Conservation (phyloP, 2,113 vertebrate genomes). For the Aptenodytes forsteri region DNA sequence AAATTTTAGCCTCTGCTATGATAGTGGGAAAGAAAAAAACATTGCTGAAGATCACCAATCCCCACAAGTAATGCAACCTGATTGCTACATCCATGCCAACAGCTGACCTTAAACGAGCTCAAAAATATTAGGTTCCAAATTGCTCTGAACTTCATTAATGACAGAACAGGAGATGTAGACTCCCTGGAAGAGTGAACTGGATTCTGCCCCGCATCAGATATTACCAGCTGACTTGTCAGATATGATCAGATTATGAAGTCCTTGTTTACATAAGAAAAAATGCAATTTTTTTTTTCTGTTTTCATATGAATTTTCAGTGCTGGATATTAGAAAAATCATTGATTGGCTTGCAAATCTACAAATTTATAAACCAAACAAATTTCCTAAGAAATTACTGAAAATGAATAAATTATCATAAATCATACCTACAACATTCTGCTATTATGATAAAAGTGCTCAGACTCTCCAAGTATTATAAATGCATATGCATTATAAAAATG, state of each 20-base stretch:
- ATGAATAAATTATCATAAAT: not conserved
- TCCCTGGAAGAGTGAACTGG: not conserved
- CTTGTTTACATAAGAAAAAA: not conserved
- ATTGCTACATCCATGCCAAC: not conserved
- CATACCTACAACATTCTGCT: not conserved
- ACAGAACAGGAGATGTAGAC: not conserved
- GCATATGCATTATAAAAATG: not conserved
- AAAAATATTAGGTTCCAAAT: not conserved
- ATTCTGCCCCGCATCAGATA: not conserved
- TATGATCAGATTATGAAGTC: not conserved
- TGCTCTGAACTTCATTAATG: not conserved
- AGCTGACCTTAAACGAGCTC: not conserved
- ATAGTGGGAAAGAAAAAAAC: not conserved
- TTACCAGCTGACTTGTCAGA: not conserved
- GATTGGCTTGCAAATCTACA: not conserved
- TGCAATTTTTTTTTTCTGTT: not conserved
- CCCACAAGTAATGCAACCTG: not conserved
- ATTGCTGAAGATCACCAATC: not conserved
- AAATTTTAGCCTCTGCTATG: not conserved
- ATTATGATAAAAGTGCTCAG: not conserved
- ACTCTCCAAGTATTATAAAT: not conserved
- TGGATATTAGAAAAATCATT: not conserved
- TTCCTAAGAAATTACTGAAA: not conserved
- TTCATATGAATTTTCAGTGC: not conserved
- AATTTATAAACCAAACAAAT: not conserved